Evolutionary conservation across 1,140 invertebrate species (phyloP).

Genomic region (Cydia pomonella): DNA sequence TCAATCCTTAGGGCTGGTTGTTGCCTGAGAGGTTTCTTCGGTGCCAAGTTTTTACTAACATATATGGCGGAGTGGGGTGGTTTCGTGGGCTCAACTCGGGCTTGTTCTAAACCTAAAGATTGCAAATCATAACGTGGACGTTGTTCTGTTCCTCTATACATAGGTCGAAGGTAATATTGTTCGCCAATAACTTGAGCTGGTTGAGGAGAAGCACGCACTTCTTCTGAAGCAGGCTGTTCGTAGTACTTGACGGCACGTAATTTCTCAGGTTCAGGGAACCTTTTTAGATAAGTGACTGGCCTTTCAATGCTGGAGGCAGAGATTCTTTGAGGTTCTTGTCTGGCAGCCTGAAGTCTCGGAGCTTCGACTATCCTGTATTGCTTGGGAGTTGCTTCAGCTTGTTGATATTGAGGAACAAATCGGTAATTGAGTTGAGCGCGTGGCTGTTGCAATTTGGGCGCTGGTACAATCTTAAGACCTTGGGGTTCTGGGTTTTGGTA

Average conservation of each 20-base stretch:
- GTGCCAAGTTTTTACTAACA: slow-evolving; percentile 64
- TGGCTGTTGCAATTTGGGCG: slow-evolving; percentile 64
- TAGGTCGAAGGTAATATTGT: slow-evolving; percentile 65
- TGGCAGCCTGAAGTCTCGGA: slow-evolving; percentile 53
- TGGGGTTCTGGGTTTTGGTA: slow-evolving; percentile 70
- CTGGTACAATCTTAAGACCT: slow-evolving; percentile 69
- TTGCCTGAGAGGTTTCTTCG: slow-evolving; percentile 53
- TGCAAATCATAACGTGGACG: slow-evolving; percentile 54
- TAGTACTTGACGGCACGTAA: slow-evolving; percentile 57
- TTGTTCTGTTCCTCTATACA: slow-evolving; percentile 59
- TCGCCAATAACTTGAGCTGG: slow-evolving; percentile 54
- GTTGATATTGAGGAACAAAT: slow-evolving; percentile 62
- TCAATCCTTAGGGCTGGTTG: slow-evolving; percentile 35
- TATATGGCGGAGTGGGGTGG: slow-evolving; percentile 68
- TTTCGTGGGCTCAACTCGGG: slow-evolving; percentile 56
- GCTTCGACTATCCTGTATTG: slow-evolving; percentile 67
- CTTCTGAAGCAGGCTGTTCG: slow-evolving; percentile 53
- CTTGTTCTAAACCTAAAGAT: slow-evolving; percentile 44
- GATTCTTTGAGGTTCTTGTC: slow-evolving; percentile 57
- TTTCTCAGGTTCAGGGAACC: slow-evolving; percentile 67
- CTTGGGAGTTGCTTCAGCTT: slow-evolving; percentile 63
- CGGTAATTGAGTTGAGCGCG: slow-evolving; percentile 58
- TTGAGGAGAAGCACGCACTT: slow-evolving; percentile 49
- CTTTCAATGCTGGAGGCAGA: slow-evolving; percentile 57
- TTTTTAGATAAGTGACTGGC: slow-evolving; percentile 68